Conservation (phyloP, 2,113 vertebrate species). For the Australoheros scitulus region DNA sequence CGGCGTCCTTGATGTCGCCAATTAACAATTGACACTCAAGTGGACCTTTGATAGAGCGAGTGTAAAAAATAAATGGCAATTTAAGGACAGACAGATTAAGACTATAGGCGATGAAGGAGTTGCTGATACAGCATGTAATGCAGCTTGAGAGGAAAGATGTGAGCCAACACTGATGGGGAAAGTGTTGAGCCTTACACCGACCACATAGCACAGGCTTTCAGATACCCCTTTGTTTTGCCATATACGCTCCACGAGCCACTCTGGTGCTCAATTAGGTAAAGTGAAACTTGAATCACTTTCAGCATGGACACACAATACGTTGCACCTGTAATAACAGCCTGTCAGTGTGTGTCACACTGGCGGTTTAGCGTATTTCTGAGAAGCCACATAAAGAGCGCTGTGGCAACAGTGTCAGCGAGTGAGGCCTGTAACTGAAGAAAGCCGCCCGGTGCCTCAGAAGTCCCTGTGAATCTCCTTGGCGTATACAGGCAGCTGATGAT, state of each 20-base stretch:
- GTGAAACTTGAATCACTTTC: slow-evolving; percentile 57
- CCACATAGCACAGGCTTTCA: not conserved
- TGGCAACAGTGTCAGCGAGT: slow-evolving; percentile 39
- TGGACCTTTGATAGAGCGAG: slow-evolving; percentile 48
- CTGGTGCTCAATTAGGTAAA: slow-evolving; percentile 12
- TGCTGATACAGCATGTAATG: slow-evolving; percentile 57
- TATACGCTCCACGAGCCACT: not conserved
- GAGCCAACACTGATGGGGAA: slow-evolving; percentile 11
- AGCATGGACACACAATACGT: slow-evolving; percentile 57
- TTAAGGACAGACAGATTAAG: slow-evolving; percentile 38
- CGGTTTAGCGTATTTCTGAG: slow-evolving; percentile 45
- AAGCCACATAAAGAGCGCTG: slow-evolving; percentile 60
- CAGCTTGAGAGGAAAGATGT: slow-evolving; percentile 1
- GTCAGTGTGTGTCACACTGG: slow-evolving; percentile 36
- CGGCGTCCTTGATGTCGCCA: slow-evolving; percentile 65
- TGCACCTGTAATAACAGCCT: slow-evolving; percentile 71
- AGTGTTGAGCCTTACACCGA: not conserved
- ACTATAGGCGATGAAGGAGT: slow-evolving; percentile 14
- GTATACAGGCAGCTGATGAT: slow-evolving; percentile 55
- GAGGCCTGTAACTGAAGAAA: slow-evolving; percentile 54
- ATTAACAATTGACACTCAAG: slow-evolving; percentile 60
- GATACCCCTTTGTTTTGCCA: slow-evolving; percentile 8
- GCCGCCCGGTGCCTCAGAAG: slow-evolving; percentile 38
- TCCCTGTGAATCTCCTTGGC: slow-evolving; percentile 35
- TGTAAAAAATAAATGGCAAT: slow-evolving; percentile 59